phyloP scores from a whole-genome alignment of 2,113 vertebrate genomes.

The Alethe diademata region DNA sequence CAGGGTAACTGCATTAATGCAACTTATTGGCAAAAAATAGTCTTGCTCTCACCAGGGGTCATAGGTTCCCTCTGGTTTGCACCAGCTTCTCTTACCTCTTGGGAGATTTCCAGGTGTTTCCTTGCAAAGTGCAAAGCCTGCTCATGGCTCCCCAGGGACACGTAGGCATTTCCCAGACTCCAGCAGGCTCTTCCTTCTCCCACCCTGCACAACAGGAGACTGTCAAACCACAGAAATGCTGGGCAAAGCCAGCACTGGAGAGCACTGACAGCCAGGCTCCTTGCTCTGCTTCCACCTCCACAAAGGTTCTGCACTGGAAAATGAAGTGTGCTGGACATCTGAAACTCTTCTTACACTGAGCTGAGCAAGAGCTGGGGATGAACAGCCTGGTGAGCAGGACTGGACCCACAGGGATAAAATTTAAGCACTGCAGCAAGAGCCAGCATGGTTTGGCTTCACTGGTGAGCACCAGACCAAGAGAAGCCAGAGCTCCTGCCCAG shows the following conservation, averaged over 20 bases:
- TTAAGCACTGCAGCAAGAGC: background rate
- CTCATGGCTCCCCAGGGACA: conserved; percentile 88
- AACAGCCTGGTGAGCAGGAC: background rate
- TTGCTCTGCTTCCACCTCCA: background rate
- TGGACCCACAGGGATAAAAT: background rate
- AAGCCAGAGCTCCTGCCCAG: background rate
- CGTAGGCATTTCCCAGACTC: conserved; percentile 94
- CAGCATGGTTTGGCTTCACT: background rate
- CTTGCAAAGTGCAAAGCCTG: conserved; percentile 89
- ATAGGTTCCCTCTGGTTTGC: background rate
- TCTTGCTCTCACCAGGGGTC: background rate
- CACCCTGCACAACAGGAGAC: conserved; percentile 79
- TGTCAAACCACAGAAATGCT: background rate
- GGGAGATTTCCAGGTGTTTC: conserved; percentile 93
- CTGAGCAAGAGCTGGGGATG: background rate
- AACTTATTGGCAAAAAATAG: background rate
- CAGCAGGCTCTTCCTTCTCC: conserved; percentile 96
- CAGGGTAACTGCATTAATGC: background rate
- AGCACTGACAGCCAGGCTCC: background rate
- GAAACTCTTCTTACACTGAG: background rate
- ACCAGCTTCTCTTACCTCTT: conserved; percentile 80
- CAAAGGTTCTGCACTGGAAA: background rate
- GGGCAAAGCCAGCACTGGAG: background rate
- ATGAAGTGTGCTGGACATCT: accelerated
- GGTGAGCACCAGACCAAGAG: background rate